Conservation (phyloP, 2,113 vertebrate species). For the Psittacus erithacus region DNA sequence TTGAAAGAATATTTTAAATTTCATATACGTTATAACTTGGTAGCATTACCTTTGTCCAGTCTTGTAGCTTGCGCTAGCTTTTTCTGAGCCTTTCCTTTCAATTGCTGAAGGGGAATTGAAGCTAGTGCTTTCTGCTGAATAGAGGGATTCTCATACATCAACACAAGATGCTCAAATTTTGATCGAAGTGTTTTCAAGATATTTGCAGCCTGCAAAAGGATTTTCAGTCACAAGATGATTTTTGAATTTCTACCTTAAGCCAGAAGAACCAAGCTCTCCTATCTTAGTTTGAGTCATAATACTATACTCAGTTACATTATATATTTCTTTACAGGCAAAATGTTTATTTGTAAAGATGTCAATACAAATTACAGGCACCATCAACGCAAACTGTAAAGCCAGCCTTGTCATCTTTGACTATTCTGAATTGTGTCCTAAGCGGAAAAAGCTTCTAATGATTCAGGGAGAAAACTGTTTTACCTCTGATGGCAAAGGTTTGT, state of each 20-base stretch:
- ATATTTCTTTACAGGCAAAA: background rate
- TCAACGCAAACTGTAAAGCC: background rate
- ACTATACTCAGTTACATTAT: background rate
- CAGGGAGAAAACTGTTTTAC: background rate
- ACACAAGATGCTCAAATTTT: constrained; percentile 84
- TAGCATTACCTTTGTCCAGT: constrained; percentile 83
- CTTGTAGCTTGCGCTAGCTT: constrained; percentile 79
- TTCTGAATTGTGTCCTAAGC: background rate
- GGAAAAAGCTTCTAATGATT: background rate
- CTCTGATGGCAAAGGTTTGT: background rate
- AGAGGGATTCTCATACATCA: constrained; percentile 85
- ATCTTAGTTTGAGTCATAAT: background rate
- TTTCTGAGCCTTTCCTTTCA: constrained; percentile 78
- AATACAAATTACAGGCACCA: background rate
- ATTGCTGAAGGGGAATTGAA: constrained; percentile 81
- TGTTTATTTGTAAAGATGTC: background rate
- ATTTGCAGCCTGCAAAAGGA: constrained; percentile 67
- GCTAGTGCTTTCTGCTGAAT: constrained; percentile 86
- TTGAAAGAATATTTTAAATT: background rate
- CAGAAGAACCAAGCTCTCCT: background rate
- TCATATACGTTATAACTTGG: background rate
- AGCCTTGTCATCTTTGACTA: background rate
- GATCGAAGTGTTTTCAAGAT: constrained; percentile 83
- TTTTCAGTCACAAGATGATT: constrained; percentile 16
- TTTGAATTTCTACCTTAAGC: background rate